These are phyloP conservation scores for Cuculus canorus DNA, from an alignment of 2,797 vertebrate species.

Conservation along the genomic window DNA sequence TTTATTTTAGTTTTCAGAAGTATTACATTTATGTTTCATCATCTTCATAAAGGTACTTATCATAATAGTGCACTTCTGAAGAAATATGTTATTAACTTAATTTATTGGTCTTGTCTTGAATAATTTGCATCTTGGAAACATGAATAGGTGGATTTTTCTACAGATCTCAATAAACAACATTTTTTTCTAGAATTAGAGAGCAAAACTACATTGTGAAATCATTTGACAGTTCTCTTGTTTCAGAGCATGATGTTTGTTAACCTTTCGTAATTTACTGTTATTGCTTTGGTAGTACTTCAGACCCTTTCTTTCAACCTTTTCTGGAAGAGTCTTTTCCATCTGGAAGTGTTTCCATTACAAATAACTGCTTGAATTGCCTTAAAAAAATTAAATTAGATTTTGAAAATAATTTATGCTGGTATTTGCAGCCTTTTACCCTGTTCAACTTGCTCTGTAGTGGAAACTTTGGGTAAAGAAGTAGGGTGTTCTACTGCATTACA, in stretches of 20 bases:
- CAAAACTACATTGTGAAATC: neutral
- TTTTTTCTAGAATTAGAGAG: neutral
- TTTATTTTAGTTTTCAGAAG: neutral
- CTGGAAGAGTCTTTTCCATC: neutral
- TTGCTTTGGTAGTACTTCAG: neutral
- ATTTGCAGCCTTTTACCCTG: neutral
- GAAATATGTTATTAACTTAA: neutral
- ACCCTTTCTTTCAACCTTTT: neutral
- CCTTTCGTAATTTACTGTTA: neutral
- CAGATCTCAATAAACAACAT: neutral
- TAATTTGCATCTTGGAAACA: neutral
- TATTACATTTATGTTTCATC: neutral
- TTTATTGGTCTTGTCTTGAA: neutral
- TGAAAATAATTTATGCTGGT: neutral
- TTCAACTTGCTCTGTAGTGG: neutral
- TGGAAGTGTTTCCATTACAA: neutral
- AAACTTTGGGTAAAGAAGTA: neutral
- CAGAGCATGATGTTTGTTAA: neutral
- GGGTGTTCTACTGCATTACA: neutral
- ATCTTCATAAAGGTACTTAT: neutral
- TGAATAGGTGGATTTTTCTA: neutral
- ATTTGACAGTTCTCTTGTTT: neutral
- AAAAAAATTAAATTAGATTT: neutral
- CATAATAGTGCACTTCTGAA: neutral
- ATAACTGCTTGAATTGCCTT: neutral